phyloP scores from a whole-genome alignment of 2,888 invertebrate genomes.

The Alsophila aescularia region DNA sequence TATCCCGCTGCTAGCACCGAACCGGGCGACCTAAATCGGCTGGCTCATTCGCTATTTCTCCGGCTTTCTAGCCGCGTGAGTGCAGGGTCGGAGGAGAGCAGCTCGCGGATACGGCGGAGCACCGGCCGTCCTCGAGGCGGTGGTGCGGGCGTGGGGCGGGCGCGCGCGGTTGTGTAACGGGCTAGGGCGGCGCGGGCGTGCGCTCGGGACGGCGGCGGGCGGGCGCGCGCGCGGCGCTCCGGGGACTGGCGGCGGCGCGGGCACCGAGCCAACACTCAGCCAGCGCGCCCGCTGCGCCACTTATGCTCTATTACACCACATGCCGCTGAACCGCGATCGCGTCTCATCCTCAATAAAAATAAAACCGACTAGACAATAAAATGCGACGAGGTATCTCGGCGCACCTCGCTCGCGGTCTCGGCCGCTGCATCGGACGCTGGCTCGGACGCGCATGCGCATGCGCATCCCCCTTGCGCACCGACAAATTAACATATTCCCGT shows the following conservation, averaged over 20 bases:
- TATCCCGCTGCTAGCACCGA: constrained; percentile 79
- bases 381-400: constrained; percentile 41
- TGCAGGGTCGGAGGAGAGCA: constrained; percentile 30
- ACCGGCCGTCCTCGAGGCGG: constrained; percentile 38
- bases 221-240: constrained; percentile 69
- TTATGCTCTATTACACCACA: constrained; percentile 74
- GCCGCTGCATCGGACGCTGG: neutral
- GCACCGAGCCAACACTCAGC: constrained; percentile 69
- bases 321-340: constrained; percentile 51
- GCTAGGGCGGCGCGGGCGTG: constrained; percentile 2
- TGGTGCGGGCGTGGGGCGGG: constrained; percentile 12
- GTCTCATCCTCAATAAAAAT: constrained; percentile 67
- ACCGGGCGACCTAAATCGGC: constrained; percentile 83
- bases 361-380: constrained; percentile 63
- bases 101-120: constrained; percentile 12
- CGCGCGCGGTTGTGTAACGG: constrained; percentile 46
- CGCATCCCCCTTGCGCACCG: neutral
- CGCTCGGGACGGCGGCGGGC: constrained; percentile 53
- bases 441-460: constrained; percentile 2
- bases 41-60: constrained; percentile 52
- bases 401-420: constrained; percentile 24
- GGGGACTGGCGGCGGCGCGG: constrained; percentile 74
- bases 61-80: constrained; percentile 56
- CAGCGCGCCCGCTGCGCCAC: constrained; percentile 62
- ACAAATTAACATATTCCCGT: constrained; percentile 1